A percentile compares a stretch with the other conserved stretches of the same genome.
Evolutionary conservation across 2,888 invertebrate genomes (phyloP).

Genomic region (Platerodrilus igneus): DNA sequence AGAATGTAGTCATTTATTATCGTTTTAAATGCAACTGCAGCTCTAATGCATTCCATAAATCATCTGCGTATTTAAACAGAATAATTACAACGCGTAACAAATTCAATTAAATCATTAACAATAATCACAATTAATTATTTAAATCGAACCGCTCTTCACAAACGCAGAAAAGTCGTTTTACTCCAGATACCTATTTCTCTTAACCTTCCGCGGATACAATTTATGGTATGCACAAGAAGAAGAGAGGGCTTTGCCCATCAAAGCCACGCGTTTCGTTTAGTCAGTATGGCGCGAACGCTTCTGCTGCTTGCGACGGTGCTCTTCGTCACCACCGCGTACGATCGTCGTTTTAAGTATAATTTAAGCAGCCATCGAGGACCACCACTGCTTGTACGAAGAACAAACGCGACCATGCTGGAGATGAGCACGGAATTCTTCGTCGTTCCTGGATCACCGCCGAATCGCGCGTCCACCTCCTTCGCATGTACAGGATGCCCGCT

Average conservation of each 20-base stretch:
- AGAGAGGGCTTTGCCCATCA: conserved; percentile 16
- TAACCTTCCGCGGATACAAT: too few relatives aligned
- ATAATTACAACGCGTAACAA: too few relatives aligned
- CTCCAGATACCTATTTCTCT: too few relatives aligned
- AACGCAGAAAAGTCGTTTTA: too few relatives aligned
- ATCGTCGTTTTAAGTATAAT: conserved; percentile 34
- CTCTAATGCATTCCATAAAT: too few relatives aligned
- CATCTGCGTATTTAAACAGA: too few relatives aligned
- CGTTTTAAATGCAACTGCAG: too few relatives aligned
- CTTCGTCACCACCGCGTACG: too few relatives aligned
- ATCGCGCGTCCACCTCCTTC: conserved; percentile 36
- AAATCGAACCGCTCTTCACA: too few relatives aligned
- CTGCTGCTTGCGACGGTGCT: conserved; percentile 34
- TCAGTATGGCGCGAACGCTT: conserved; percentile 44
- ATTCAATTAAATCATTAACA: too few relatives aligned
- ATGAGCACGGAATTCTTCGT: conserved; percentile 84
- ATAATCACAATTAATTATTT: too few relatives aligned
- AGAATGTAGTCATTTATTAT: too few relatives aligned
- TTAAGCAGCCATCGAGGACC: conserved; percentile 35
- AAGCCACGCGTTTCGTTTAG: conserved; percentile 18
- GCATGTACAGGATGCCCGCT: conserved; percentile 36
- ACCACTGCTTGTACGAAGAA: conserved; percentile 7
- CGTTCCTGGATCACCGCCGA: conserved; percentile 58
- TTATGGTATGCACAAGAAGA: conserved; percentile 18
- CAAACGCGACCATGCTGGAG: conserved; percentile 56